Base-by-base conservation (phyloP, 2,888 invertebrate species). In the Strigamia crassipes region DNA sequence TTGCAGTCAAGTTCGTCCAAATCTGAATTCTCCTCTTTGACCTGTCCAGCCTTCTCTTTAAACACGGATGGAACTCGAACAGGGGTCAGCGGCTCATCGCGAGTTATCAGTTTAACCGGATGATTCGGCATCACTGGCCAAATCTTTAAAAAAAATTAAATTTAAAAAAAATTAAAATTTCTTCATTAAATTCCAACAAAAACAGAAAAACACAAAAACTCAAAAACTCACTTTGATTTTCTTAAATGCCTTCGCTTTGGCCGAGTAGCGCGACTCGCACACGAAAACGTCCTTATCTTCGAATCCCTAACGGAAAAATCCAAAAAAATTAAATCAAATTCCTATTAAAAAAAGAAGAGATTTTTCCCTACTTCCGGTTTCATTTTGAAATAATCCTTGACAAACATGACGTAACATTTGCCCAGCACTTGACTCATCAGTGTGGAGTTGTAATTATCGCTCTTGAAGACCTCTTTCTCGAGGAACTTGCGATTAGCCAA, bases 381-480 rank as follows among this genome's bases (percentile, higher is more conserved):
- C 87, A 92, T 92, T 87, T 95, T 94, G 87, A 97, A 95, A 89
- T 97, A 99, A 87, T 99, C 97, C 87, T 94, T 95, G 41, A 97
- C 94, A 86, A 93, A 95, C 91, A 99, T 93, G 18, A 99, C 96
- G 87, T 93, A 94, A 88, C 99, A 99, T 85, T 94, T 92, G 4
- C 96, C 97, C 23, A 93, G 89, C 13, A 99, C 92, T 86, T 95
- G 94, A 83, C 93, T 93, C 84, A 97, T 90, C 0, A 96, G 94
- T 38, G 95, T 91, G 0, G 94, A 93, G 85, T 94, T 93, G 85
- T 94, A 94, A 81, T 93, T 92, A 85, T 97, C 97, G 83, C 96
- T 97, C 88, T 97, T 96, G 88, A 99, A 99, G 78, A 99, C 94
- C 87, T 99, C 98, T 87, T 96, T 96, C 85, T 97, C 95, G 0